Base-by-base conservation (phyloP, 1,140 invertebrate genomes). In the Pachypeltis micranthus region DNA sequence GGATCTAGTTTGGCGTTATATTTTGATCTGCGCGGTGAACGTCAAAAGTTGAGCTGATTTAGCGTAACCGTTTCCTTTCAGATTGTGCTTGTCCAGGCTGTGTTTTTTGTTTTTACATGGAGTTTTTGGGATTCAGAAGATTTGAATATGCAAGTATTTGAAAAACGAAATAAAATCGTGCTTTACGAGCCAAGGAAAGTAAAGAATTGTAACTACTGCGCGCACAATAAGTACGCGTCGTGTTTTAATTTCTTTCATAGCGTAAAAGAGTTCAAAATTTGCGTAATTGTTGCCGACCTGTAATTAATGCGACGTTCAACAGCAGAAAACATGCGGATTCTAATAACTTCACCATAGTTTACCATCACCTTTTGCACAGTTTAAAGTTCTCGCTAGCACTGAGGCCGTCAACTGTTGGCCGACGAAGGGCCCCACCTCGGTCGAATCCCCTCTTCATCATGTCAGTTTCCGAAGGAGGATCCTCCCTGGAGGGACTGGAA, bases 321-420 rank as follows among this genome's bases (percentile, higher is more conserved):
- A 51, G 47, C 12, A 51, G 47, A 14, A 51, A 16, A 21, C 47
- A 51, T 51, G 47, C 47, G 47, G 47, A 51, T 3, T 16, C 47
- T 51, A 4, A 4, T 51, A 51, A 10, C 10, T 51, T 51, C 47
- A 51, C 47, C 47, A 51, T 51, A 51, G 47, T 51, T 51, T 7
- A 21, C 21, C 47, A 51, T 51, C 47, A 51, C 47, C 47, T 51
- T 21, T 51, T 51, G 47, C 47, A 51, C 47, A 51, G 47, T 51
- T 51, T 14, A 51, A 51, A 51, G 47, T 10, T 51, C 47, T 51
- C 47, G 47, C 21, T 14, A 10, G 12, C 12, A 51, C 47, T 51
- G 47, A 21, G 23, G 47, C 31, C 7, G 31, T 16, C 16, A 10
- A 16, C 31, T 10, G 31, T 39, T 16, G 31, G 31, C 47, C 47